phyloP scores from a whole-genome alignment of 2,888 invertebrate genomes.

The Digitonthophagus gazella region DNA sequence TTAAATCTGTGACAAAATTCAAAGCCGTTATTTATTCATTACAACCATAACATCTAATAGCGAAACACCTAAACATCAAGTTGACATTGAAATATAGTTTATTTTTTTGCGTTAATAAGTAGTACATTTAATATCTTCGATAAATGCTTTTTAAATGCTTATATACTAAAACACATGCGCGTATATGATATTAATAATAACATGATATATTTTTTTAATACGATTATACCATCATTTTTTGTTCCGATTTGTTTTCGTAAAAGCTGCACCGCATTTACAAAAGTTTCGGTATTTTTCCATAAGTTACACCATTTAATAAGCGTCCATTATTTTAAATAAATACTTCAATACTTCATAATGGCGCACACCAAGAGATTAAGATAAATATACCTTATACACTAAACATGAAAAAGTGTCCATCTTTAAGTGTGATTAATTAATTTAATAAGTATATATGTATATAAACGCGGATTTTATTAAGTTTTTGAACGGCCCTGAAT shows the following conservation, averaged over 20 bases:
- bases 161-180: not conserved
- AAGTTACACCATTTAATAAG: not conserved
- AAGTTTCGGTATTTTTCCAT: not conserved
- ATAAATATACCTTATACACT: conserved; percentile 2
- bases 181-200: not conserved
- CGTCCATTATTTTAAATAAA: not conserved
- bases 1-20: not conserved
- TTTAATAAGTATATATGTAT: conserved; percentile 10
- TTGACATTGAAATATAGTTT: not conserved
- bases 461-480: conserved; percentile 1
- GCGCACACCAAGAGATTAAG: not conserved
- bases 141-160: not conserved
- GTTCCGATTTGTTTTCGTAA: not conserved
- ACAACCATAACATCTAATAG: not conserved
- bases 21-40: not conserved
- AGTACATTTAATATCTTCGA: not conserved
- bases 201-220: not conserved
- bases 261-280: conserved; percentile 11
- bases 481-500: not conserved
- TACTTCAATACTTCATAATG: not conserved
- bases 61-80: not conserved
- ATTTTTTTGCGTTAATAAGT: not conserved
- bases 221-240: not conserved
- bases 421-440: not conserved
- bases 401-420: conserved; percentile 11